Conservation (phyloP, 2,113 vertebrate genomes). For the Bubo bubo region DNA sequence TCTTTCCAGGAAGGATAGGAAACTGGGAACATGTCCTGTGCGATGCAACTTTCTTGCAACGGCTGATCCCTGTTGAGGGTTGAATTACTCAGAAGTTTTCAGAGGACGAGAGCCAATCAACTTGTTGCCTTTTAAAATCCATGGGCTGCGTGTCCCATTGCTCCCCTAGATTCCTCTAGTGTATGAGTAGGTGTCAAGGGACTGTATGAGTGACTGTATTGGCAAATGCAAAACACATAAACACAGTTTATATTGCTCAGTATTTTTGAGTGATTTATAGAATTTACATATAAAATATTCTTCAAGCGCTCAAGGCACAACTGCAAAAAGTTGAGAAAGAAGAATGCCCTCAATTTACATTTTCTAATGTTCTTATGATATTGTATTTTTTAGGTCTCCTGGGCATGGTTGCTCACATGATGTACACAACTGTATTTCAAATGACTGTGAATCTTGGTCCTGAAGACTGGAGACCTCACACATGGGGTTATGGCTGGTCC, state of each 20-base stretch:
- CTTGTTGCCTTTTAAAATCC: not conserved
- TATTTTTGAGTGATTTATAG: not conserved
- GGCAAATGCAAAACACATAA: not conserved
- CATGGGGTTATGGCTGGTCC: slow-evolving; percentile 98
- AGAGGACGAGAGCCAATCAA: not conserved
- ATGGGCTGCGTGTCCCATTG: not conserved
- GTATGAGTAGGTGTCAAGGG: not conserved
- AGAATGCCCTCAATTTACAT: not conserved
- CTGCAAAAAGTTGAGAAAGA: not conserved
- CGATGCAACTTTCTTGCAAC: not conserved
- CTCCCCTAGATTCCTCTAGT: not conserved
- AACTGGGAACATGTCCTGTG: not conserved
- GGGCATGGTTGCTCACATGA: slow-evolving; percentile 98
- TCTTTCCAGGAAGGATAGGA: not conserved
- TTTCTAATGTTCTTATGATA: not conserved
- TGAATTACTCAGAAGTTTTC: not conserved
- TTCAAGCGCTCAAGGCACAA: not conserved
- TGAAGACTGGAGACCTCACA: slow-evolving; percentile 97
- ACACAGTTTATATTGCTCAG: not conserved
- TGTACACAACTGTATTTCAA: slow-evolving; percentile 98
- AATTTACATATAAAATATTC: not conserved
- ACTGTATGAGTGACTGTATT: not conserved
- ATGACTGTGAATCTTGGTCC: slow-evolving; percentile 95
- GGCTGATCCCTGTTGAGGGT: not conserved
- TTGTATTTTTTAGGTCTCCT: slow-evolving; percentile 83